Conservation (phyloP, 2,113 vertebrate genomes). For the Ictalurus punctatus region DNA sequence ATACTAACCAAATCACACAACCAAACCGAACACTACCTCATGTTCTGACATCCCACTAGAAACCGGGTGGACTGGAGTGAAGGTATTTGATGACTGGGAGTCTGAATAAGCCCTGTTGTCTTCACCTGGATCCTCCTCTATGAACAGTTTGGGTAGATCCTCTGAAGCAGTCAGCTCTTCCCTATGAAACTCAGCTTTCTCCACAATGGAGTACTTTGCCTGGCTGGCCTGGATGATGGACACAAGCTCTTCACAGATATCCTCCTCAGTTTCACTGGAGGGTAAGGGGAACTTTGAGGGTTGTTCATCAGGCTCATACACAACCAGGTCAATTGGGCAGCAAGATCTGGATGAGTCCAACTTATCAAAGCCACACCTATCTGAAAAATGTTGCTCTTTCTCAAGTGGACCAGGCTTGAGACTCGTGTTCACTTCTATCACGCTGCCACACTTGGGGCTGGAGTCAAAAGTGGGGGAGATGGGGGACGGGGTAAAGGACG, state of each 20-base stretch:
- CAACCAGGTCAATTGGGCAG: slow-evolving; percentile 47
- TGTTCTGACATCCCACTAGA: slow-evolving; percentile 41
- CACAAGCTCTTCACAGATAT: slow-evolving; percentile 66
- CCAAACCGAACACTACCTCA: slow-evolving; percentile 55
- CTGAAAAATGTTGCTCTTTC: slow-evolving; percentile 49
- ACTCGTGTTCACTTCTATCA: slow-evolving; percentile 44
- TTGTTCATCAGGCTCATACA: slow-evolving; percentile 42
- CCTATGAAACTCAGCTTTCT: slow-evolving; percentile 60
- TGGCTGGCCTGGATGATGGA: slow-evolving; percentile 64
- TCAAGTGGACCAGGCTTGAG: slow-evolving; percentile 37
- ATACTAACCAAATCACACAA: slow-evolving; percentile 6
- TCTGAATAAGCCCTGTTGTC: slow-evolving; percentile 33
- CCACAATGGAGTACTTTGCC: slow-evolving; percentile 48
- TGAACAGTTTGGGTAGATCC: slow-evolving; percentile 70
- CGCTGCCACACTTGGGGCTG: slow-evolving; percentile 49
- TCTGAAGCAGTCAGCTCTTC: slow-evolving; percentile 57
- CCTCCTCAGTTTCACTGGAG: slow-evolving; percentile 71
- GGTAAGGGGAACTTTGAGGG: slow-evolving; percentile 41
- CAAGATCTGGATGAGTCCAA: slow-evolving; percentile 15
- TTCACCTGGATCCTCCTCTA: slow-evolving; percentile 74
- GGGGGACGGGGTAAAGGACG: slow-evolving; percentile 54
- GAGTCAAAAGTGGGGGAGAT: slow-evolving; percentile 52
- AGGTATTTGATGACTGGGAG: slow-evolving; percentile 58
- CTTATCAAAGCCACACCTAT: not conserved
- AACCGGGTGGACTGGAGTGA: slow-evolving; percentile 52